Base-by-base conservation (phyloP, 1,140 invertebrate species). In the Cherax destructor region DNA sequence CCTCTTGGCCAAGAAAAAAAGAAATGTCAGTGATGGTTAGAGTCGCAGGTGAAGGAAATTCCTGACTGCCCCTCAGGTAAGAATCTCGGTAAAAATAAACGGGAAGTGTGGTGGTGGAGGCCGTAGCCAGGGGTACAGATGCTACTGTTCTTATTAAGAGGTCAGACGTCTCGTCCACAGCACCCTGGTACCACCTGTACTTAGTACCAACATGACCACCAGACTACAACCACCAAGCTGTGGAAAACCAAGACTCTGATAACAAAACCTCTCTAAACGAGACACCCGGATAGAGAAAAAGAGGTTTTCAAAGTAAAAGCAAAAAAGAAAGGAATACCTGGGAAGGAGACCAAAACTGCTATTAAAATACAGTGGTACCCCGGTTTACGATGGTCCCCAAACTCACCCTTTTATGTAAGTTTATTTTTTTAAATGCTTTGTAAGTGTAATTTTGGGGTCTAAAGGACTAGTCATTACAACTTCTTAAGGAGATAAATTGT, bases 41-140 rank as follows among this genome's bases (percentile, higher is more conserved):
- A 77, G 52, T 47, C 52, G 86, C 76, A 87, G 86, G 86, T 87
- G 86, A 87, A 30, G 30, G 13, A 50, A 87, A 87, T 79, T 65
- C 56, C 86, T 79, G 18, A 24, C 72, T 41, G 69, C 49, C 47
- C 56, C 77, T 87, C 86, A 87, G 86, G 86, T 61, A 74, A 41
- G 52, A 52, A 86, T 49, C 30, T 74, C 24, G 52, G 76, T 87
- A 87, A 79, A 87, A 87, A 87, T 87, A 87, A 30, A 56, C 21
- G 30, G n/a, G 74, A 52, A 41, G 49, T n/a, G 76, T 52, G 76
- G 4, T 72, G 21, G 50, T n/a, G 9, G 72, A 24, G 69, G 11
- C 13, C 16, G 30, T 41, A 41, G 30, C 30, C 30, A 6, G 21
- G 21, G 47, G 65, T 47, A 13, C 30, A 21, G 65, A 18, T 11